Base-by-base conservation (phyloP, 2,797 vertebrate genomes). In the Ctenopoma multispine region DNA sequence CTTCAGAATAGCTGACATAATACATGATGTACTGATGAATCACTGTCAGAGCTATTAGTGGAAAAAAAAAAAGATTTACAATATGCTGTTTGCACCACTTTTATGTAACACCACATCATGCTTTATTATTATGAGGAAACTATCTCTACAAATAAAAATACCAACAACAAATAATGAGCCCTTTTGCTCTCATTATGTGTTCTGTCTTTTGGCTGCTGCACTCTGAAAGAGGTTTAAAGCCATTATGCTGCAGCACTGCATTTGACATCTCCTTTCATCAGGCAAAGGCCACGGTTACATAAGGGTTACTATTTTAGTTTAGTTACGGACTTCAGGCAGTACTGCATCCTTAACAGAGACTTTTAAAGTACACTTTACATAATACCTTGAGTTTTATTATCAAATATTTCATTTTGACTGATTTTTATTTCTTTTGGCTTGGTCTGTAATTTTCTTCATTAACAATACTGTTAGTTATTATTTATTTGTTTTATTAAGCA, bases 241-340 rank as follows among this genome's bases (percentile, higher is more conserved):
- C 29, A 53, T 64, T 68, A 68, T 55, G 29, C 66, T 64, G 77
- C 77, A 80, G 70, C 64, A 38, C 76, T 82, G 71, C 61, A 61
- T 80, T 24, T 75, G 83, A 84, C 80, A 84, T 84, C 77, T 75
- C 74, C 72, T 75, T 81, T 82, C 66, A 82, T 56, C 46, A 63
- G 73, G 74, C 75, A 69, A 60, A 75, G 64, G 70, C 84, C 70
- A 49, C 0, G 14, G 67, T 92, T 91, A 89, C 63, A 79, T 90
- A 90, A 88, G 70, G 74, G 66, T 70, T 61, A 76, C 86, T 85
- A 87, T 88, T 88, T 89, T 79, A 81, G 85, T 63, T 66, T 61
- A 59, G 66, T 56, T 71, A 53, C 36, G 54, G 18, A 57, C 56
- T 83, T 81, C 56, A 70, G 79, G 59, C 58, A 69, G 73, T 10